Evolutionary conservation across 2,113 vertebrate genomes (phyloP).

Genomic region (Rhinolophus ferrumequinum): DNA sequence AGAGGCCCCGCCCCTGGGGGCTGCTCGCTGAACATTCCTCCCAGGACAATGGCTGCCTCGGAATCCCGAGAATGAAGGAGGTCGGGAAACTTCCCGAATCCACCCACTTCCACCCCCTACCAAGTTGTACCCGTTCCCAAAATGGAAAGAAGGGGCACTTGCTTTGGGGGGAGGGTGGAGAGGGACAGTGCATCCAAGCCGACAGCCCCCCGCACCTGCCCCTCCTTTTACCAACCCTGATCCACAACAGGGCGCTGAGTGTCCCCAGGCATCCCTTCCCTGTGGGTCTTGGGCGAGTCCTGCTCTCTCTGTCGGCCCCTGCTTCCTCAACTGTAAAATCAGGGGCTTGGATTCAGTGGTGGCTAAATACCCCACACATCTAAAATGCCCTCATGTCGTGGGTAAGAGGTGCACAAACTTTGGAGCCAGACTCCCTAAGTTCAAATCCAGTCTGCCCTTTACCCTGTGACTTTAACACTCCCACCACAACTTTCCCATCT

Average conservation of each 20-base stretch:
- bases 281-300: background rate
- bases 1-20: constrained; percentile 51
- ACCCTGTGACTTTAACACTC: background rate
- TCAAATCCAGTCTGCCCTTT: background rate
- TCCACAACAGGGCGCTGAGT: background rate
- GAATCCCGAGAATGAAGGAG: constrained; percentile 48
- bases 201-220: background rate
- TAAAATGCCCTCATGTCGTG: background rate
- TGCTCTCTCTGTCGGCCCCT: background rate
- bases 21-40: constrained; percentile 43
- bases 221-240: background rate
- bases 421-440: background rate
- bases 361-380: background rate
- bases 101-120: background rate
- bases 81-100: background rate
- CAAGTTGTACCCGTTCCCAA: background rate
- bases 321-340: background rate
- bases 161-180: background rate
- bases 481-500: background rate
- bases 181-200: background rate
- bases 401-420: background rate
- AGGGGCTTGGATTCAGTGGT: background rate
- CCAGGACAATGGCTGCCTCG: constrained; percentile 38
- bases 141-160: constrained; percentile 32
- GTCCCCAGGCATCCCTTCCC: background rate